Evolutionary conservation across 2,113 vertebrate species (phyloP).

Genomic region (Guaruba guarouba): DNA sequence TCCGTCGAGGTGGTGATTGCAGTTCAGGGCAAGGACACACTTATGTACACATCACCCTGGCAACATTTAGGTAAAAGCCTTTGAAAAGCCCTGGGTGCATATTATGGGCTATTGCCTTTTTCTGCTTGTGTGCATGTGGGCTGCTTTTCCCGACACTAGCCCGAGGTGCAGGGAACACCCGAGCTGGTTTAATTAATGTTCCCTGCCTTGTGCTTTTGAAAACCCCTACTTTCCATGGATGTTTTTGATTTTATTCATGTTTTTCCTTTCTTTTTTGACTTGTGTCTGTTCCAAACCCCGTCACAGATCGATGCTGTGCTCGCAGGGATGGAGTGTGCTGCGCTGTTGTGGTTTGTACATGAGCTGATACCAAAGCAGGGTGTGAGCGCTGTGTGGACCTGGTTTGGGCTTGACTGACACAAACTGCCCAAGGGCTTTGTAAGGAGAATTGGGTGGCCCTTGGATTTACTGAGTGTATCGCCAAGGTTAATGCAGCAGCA

Average conservation of each 20-base stretch:
- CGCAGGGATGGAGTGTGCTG: background rate
- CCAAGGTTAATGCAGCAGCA: background rate
- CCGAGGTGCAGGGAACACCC: conserved; percentile 19
- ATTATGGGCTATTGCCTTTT: conserved; percentile 58
- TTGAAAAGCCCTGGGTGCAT: background rate
- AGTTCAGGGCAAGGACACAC: conserved; percentile 77
- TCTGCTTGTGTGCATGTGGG: background rate
- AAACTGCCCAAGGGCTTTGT: background rate
- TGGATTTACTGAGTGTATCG: fast-evolving
- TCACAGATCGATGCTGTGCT: background rate
- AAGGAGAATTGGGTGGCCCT: background rate
- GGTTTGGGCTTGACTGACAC: background rate
- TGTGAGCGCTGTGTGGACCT: background rate
- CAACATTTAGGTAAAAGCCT: conserved; percentile 54
- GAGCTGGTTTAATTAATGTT: background rate
- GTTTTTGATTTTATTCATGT: fast-evolving
- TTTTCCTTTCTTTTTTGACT: fast-evolving
- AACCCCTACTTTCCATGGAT: background rate
- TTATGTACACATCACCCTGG: conserved; percentile 72
- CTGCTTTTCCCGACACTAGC: background rate
- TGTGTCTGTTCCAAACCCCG: background rate
- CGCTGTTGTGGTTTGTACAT: fast-evolving
- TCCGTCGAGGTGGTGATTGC: conserved; percentile 63
- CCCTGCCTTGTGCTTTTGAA: background rate
- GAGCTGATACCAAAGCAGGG: background rate